phyloP scores from a whole-genome alignment of 2,888 invertebrate species.

The Plagodis dolabraria region DNA sequence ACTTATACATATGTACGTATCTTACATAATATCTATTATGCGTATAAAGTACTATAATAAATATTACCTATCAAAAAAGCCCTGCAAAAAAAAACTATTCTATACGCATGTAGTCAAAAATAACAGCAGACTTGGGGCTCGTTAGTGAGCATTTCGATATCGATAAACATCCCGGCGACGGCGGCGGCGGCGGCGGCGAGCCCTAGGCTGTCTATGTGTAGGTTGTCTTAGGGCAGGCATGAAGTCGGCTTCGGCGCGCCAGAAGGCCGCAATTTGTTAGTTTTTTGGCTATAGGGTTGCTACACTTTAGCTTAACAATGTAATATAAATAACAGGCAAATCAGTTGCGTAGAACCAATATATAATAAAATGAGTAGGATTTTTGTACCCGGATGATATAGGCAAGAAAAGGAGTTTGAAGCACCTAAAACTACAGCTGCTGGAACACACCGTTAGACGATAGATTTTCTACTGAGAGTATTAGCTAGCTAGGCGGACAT shows the following conservation, averaged over 20 bases:
- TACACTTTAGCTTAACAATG: slow-evolving; percentile 17
- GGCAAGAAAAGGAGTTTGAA: too few species aligned
- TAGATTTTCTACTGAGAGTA: too few species aligned
- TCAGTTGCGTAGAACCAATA: not conserved
- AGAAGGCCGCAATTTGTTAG: slow-evolving; percentile 59
- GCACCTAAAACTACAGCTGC: too few species aligned
- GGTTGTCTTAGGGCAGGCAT: slow-evolving; percentile 81
- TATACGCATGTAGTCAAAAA: slow-evolving; percentile 24
- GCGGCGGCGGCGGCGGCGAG: slow-evolving; percentile 35
- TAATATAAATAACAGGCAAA: too few species aligned
- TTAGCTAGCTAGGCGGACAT: too few species aligned
- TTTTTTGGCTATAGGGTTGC: slow-evolving; percentile 72
- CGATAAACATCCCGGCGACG: slow-evolving; percentile 54
- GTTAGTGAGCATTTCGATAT: slow-evolving; percentile 52
- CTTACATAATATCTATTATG: too few species aligned
- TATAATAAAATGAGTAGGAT: not conserved
- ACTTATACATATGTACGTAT: too few species aligned
- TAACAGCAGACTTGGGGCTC: slow-evolving; percentile 46
- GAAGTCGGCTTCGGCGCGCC: slow-evolving; percentile 60
- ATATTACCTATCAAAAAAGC: slow-evolving; percentile 16
- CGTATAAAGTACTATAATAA: slow-evolving; percentile 3
- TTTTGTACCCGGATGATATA: too few species aligned
- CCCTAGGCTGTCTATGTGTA: slow-evolving; percentile 75
- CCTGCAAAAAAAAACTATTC: slow-evolving; percentile 30
- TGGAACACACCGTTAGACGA: too few species aligned